These are phyloP conservation scores for Polypedilum pembai DNA, from an alignment of 1,140 invertebrate genomes.

Conservation along the genomic window DNA sequence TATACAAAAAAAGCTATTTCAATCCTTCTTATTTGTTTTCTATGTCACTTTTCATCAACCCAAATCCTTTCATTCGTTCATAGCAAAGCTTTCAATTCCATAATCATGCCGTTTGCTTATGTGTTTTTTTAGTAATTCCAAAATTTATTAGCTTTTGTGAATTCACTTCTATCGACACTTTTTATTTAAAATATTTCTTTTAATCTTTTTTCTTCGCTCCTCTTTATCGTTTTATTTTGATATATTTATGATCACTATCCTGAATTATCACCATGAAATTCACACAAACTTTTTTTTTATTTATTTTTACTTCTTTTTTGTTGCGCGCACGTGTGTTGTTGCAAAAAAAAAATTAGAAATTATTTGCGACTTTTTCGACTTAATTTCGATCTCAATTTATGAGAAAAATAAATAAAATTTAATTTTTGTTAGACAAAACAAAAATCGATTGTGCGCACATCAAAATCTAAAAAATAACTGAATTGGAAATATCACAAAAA, in stretches of 20 bases:
- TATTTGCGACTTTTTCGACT: neutral
- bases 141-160: neutral
- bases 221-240: neutral
- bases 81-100: neutral
- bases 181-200: neutral
- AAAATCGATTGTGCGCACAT: slow-evolving; percentile 25
- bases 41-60: neutral
- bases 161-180: neutral
- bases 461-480: slow-evolving; percentile 28
- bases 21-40: neutral
- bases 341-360: no score
- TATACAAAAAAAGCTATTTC: neutral
- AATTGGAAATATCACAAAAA: slow-evolving; percentile 27
- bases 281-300: neutral
- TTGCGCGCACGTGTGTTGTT: neutral
- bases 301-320: neutral
- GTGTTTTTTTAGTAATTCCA: neutral
- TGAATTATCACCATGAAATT: neutral
- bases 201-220: neutral
- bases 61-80: neutral
- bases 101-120: neutral
- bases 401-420: neutral
- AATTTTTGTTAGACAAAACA: slow-evolving; percentile 5
- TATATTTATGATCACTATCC: neutral
- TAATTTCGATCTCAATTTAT: neutral